phyloP scores from a whole-genome alignment of 2,113 vertebrate species.

The Lichenostomus cassidix region DNA sequence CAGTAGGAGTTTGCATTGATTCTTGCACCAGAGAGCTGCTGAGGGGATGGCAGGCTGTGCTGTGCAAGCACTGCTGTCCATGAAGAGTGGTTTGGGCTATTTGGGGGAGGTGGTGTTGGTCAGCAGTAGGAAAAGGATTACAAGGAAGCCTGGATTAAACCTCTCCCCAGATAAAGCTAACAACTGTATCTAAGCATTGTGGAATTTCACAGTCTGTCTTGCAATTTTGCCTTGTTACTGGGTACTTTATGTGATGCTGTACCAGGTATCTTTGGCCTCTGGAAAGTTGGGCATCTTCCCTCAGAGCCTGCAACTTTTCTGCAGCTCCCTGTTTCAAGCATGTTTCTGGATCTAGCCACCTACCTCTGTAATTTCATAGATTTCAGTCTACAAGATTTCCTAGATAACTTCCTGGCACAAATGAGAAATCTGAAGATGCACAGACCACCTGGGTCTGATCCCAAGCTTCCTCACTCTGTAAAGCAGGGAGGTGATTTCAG shows the following conservation, averaged over 20 bases:
- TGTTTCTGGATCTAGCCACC: neutral
- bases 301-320: neutral
- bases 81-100: neutral
- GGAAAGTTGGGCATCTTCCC: neutral
- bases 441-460: neutral
- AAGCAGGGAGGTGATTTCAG: neutral
- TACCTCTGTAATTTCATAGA: fast-evolving
- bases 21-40: neutral
- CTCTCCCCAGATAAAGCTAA: neutral
- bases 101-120: neutral
- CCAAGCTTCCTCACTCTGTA: neutral
- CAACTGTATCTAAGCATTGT: fast-evolving
- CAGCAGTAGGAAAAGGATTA: neutral
- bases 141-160: neutral
- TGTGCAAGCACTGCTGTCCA: neutral
- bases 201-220: neutral
- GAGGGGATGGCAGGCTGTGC: neutral
- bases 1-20: neutral
- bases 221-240: neutral
- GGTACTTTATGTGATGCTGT: neutral
- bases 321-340: fast-evolving
- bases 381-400: neutral
- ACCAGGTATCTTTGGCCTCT: neutral
- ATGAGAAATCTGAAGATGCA: neutral
- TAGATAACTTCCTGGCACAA: neutral